Conservation (phyloP, 2,113 vertebrate species). For the Brachypteracias leptosomus region DNA sequence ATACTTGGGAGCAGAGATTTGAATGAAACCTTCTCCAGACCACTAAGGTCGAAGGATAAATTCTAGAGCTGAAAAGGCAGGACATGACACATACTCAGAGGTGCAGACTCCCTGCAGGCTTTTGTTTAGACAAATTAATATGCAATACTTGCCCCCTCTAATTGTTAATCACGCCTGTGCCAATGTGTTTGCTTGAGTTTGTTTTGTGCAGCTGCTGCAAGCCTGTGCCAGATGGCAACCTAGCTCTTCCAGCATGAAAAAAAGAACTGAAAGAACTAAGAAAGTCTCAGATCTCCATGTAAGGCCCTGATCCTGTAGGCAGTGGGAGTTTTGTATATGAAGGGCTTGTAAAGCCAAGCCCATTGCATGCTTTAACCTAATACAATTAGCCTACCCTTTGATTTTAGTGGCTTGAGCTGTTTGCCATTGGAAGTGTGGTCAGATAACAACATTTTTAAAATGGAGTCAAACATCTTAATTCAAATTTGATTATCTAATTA, state of each 20-base stretch:
- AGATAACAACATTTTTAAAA: neutral
- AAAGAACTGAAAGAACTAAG: neutral
- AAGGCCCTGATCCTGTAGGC: neutral
- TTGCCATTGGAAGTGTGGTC: neutral
- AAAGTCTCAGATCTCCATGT: neutral
- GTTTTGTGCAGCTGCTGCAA: constrained; percentile 11
- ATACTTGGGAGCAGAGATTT: neutral
- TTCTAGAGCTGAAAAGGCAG: neutral
- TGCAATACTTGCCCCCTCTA: neutral
- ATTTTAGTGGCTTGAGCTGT: constrained; percentile 5
- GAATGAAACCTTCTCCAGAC: neutral
- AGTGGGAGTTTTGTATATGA: neutral
- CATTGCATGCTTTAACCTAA: neutral
- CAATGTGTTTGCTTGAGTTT: neutral
- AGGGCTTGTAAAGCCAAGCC: neutral
- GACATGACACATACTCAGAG: neutral
- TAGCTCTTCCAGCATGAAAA: neutral
- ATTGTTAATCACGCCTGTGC: neutral
- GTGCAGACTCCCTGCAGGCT: rapidly evolving
- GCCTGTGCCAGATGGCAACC: constrained; percentile 7
- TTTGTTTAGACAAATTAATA: neutral
- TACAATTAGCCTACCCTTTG: neutral
- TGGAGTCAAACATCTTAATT: neutral
- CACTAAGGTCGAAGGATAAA: neutral
- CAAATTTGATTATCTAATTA: constrained; percentile 12